Evolutionary conservation across 2,113 vertebrate genomes (phyloP), one percentile per base, ranked within the genome.

Genomic region (Bos indicus): DNA sequence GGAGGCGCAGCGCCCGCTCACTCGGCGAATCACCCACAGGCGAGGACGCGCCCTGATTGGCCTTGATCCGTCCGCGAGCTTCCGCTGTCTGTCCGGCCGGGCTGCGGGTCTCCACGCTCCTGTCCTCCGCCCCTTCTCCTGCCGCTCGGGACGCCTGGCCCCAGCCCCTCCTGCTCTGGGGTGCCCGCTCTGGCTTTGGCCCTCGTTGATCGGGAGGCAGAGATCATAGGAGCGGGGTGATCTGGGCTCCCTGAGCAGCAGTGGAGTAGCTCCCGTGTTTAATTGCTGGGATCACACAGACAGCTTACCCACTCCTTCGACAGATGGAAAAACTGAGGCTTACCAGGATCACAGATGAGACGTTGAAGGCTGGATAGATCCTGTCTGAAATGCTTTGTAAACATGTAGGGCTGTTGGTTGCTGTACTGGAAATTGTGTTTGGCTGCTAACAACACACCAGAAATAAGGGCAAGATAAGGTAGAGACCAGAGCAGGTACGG

Each of bases 31-130:
- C 98, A 97, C 97, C 98, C 97, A 62, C 97, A 98, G 26, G 98
- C 97, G 96, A 93, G 98, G 98, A 98, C 95, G 92, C 95, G 98
- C 98, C 95, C 62, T 98, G 98, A 99, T 99, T 99, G 98, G 98
- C 98, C 98, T 97, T 97, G 96, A 98, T 98, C 78, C 94, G 97
- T 97, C 98, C 98, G 98, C 96, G 57, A 93, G 98, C 98, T 98
- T 98, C 93, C 94, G 96, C 96, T 97, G 98, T 97, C 98, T 98
- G 94, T 97, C 98, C 98, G 94, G 97, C 98, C 98, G 96, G 98
- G 98, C 98, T 97, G 94, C 97, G 97, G 98, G 98, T 97, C 98
- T 98, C 97, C 97, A 95, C 26, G 95, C 98, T 98, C 97, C 98
- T 5, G 11, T 7, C 33, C 97, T 83, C 16, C 40, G 84, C 95